Conservation (phyloP, 2,888 invertebrate species). For the Dione juno region DNA sequence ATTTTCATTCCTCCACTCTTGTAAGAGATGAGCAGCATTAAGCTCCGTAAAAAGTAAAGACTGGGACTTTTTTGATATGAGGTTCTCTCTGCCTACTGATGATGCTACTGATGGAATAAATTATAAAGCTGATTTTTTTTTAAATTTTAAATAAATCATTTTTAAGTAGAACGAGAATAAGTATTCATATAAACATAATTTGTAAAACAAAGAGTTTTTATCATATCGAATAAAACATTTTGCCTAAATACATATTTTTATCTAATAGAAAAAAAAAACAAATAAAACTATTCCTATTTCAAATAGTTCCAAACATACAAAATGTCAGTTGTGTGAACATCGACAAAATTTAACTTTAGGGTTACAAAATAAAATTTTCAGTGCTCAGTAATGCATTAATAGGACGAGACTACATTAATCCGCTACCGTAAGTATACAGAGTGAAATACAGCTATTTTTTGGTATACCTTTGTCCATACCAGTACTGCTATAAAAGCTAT, state of each 20-base stretch:
- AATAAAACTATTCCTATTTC: conserved; percentile 56
- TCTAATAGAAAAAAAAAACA: neutral
- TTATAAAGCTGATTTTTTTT: no score
- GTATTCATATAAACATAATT: neutral
- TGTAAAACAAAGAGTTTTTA: neutral
- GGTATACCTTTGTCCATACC: neutral
- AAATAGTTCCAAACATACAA: conserved; percentile 50
- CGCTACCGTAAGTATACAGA: conserved; percentile 59
- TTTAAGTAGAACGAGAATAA: no score
- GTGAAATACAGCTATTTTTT: neutral
- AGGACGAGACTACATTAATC: conserved; percentile 50
- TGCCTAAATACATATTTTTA: neutral
- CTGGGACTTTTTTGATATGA: no score
- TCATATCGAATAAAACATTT: neutral
- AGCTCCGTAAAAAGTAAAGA: no score
- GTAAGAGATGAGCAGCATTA: no score
- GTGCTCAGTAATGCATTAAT: conserved; percentile 65
- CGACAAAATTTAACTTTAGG: conserved; percentile 60
- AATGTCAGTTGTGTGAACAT: conserved; percentile 66
- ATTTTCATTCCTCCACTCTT: no score
- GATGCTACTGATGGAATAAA: no score
- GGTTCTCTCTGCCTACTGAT: no score
- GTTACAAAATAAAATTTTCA: conserved; percentile 83
- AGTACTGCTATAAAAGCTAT: no score
- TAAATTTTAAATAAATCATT: no score